Conservation (phyloP, 2,797 vertebrate genomes). For the Macrochelys suwanniensis region DNA sequence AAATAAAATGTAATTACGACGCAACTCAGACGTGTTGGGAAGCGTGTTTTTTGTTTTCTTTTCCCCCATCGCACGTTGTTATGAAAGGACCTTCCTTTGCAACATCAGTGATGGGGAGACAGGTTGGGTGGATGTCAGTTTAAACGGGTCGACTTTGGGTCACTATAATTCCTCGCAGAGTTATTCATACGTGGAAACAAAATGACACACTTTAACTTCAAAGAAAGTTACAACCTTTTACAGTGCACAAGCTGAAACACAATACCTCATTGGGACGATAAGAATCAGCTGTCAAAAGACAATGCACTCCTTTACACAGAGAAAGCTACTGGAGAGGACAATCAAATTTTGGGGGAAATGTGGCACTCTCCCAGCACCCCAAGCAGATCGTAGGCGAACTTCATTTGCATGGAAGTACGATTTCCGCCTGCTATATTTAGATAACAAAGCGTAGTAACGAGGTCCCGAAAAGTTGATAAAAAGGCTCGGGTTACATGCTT, state of each 20-base stretch:
- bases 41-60: constrained; percentile 57
- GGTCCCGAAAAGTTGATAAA: constrained; percentile 51
- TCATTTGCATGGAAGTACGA: constrained; percentile 52
- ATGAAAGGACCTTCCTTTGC: constrained; percentile 59
- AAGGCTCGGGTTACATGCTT: neutral
- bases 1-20: constrained; percentile 85
- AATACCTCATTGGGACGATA: constrained; percentile 79
- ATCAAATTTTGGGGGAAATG: constrained; percentile 52
- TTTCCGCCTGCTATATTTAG: constrained; percentile 50
- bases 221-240: constrained; percentile 81
- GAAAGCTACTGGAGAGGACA: constrained; percentile 58
- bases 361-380: constrained; percentile 40
- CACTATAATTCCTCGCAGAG: constrained; percentile 73
- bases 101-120: constrained; percentile 57
- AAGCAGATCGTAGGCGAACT: constrained; percentile 44
- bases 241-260: constrained; percentile 80
- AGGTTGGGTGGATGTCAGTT: constrained; percentile 24
- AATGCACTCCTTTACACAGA: constrained; percentile 69
- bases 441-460: constrained; percentile 35
- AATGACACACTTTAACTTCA: constrained; percentile 84
- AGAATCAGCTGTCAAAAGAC: constrained; percentile 81
- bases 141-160: constrained; percentile 75
- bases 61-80: constrained; percentile 48
- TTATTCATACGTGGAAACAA: constrained; percentile 78
- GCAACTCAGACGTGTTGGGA: constrained; percentile 69